Evolutionary conservation across 1,140 invertebrate species (phyloP), one percentile per base, ranked within the genome.

Genomic region (Tetragonula clypearis): DNA sequence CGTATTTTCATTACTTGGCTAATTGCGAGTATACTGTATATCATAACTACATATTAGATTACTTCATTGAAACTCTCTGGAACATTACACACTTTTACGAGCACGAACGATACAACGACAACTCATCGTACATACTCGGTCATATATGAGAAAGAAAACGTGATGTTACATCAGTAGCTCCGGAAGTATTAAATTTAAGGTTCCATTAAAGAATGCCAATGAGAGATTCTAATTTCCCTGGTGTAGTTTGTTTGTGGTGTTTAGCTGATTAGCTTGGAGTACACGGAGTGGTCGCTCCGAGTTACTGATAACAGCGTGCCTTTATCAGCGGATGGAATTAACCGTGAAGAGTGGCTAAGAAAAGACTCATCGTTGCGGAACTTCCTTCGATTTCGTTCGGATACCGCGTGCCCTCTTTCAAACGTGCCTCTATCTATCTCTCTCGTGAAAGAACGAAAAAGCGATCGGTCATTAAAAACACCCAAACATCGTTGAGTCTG

Each of bases 251-350:
- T 78, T 58, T 19, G 19, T 35, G 41, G 26, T 26, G 14, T 79
- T 66, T 26, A 15, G 68, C 56, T 19, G 77, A 85, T 85, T 74
- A 66, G 58, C 49, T 8, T 58, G 58, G 77, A 79, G 69, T 69
- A 56, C 58, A 56, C 69, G 74, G 69, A 69, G 55, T 53, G 21
- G 35, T 30, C 26, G 21, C 19, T 77, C 74, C 49, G n/a, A 62
- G 82, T 1, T 15, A 14, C 35, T 19, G 84, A 85, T 85, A 85
- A 81, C 71, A 66, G n/a, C 19, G 26, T 58, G 69, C 23, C 12
- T 2, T 19, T 85, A 85, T 85, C 84, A 69, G 60, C 14, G 71
- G 71, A 85, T 62, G 84, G 79, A 85, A 85, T 85, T 85, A 85
- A 81, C 60, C 62, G 35, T 12, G 71, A 55, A n/a, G 71, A 62